These are phyloP conservation scores for Merops nubicus DNA, from an alignment of 2,113 vertebrate genomes.

Conservation along the genomic window DNA sequence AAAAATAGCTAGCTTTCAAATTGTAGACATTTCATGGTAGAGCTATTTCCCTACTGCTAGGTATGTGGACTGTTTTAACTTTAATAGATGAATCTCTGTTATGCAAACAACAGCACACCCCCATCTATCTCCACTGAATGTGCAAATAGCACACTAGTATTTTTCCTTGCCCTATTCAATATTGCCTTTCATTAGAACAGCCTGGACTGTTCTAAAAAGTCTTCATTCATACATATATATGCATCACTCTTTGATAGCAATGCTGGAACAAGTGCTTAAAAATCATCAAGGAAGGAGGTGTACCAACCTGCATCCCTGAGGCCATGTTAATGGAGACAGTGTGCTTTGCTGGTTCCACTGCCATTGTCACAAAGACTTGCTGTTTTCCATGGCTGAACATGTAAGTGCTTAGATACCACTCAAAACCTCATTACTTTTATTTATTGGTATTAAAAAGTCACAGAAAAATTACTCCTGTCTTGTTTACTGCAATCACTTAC, in stretches of 20 bases:
- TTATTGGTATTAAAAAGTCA: conserved; percentile 2
- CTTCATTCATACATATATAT: not conserved
- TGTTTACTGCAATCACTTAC: not conserved
- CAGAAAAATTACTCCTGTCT: conserved; percentile 19
- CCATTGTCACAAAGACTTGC: not conserved
- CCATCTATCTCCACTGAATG: not conserved
- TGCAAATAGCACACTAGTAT: not conserved
- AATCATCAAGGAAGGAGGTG: not conserved
- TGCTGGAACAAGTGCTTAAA: not conserved
- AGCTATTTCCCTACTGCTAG: not conserved
- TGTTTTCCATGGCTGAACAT: not conserved
- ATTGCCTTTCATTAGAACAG: not conserved
- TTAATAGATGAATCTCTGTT: not conserved
- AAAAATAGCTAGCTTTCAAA: not conserved
- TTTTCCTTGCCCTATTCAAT: not conserved
- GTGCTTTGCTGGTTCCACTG: not conserved
- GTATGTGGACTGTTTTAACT: not conserved
- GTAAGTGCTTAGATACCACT: not conserved
- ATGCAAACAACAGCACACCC: not conserved
- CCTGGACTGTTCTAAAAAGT: not conserved
- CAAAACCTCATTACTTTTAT: conserved; percentile 18
- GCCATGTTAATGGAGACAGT: not conserved
- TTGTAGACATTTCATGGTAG: not conserved
- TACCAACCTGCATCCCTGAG: not conserved
- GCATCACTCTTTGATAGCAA: not conserved